Evolutionary conservation across 2,113 vertebrate species (phyloP), one percentile per base, ranked within the genome.

Genomic region (Noctilio leporinus): DNA sequence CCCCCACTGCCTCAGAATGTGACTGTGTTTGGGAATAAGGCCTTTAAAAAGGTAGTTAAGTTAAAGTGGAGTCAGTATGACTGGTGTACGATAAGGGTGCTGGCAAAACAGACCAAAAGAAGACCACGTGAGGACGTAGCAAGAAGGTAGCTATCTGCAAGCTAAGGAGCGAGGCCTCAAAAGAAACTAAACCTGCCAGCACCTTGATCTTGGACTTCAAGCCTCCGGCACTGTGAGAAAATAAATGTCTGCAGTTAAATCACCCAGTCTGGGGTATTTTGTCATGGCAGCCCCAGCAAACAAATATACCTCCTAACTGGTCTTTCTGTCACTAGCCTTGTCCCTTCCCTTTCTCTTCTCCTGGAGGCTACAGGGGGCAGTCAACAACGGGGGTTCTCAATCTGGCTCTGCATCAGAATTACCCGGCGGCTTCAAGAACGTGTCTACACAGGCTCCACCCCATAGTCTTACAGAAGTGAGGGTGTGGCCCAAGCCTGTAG

Each of bases 401-500:
- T 57, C 19, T 49, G 57, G 16, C 65, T 43, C 14, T 10, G 11
- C 3, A 1, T 40, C 64, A 43, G 6, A 30, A 33, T 84, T 51
- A 10, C n/a, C 2, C 7, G 26, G 70, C 20, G 57, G 15, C 33
- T 53, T 57, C 45, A 5, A 40, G 76, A 67, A 2, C 5, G 11
- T 9, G 40, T 49, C 57, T 40, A 40, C 15, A 1, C 26, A 10
- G 59, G 57, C 47, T 30, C n/a, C 26, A 19, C 33, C 33, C 28
- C 8, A 0, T 1, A 2, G 26, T 38, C 91, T 73, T 9, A 12
- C 4, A 10, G 53, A 30, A 19, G 78, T 22, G 19, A 4, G 19
- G 22, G 7, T 1, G 26, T 59, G 2, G 12, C 28, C 26, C 1
- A n/a, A 33, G 4, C 10, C 1, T 15, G 0, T 15, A 7, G 24